Percentiles rank a stretch among this genome's conserved stretches.
Evolutionary conservation across 92 coral and sea anemone species (phyloP).

Genomic region (Diadumene lineata): DNA sequence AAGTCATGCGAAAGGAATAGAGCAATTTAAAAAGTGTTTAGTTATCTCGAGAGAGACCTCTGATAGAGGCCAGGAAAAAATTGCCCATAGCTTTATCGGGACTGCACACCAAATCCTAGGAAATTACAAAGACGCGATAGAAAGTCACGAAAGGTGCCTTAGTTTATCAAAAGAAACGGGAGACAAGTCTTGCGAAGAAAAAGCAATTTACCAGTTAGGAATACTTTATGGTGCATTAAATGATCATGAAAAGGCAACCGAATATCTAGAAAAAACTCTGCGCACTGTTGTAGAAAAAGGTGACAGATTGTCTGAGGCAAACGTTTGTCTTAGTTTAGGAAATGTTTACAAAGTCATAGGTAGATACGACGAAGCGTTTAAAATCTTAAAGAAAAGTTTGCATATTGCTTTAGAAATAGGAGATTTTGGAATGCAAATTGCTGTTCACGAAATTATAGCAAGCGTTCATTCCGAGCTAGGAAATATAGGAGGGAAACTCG

Average conservation of each 20-base stretch:
- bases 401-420: neutral
- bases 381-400: neutral
- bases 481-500: neutral
- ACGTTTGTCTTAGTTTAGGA: neutral
- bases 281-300: constrained; percentile 1
- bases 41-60: neutral
- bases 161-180: constrained; percentile 11
- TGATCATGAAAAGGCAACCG: neutral
- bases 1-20: constrained; percentile 7
- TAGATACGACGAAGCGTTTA: constrained; percentile 10
- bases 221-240: neutral
- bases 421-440: neutral
- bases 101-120: neutral
- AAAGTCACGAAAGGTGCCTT: constrained; percentile 1
- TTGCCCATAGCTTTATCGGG: neutral
- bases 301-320: neutral
- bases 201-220: neutral
- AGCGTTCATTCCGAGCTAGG: neutral
- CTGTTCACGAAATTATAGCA: neutral
- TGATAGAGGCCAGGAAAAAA: neutral
- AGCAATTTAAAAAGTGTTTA: neutral
- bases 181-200: constrained; percentile 9
- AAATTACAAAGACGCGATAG: constrained; percentile 21
- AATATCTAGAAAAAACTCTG: neutral
- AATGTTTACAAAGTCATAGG: neutral